Evolutionary conservation across 64 coral and sea anemone genomes (phyloP), one percentile per base, ranked within the genome.

Genomic region (Montipora efflorescens): DNA sequence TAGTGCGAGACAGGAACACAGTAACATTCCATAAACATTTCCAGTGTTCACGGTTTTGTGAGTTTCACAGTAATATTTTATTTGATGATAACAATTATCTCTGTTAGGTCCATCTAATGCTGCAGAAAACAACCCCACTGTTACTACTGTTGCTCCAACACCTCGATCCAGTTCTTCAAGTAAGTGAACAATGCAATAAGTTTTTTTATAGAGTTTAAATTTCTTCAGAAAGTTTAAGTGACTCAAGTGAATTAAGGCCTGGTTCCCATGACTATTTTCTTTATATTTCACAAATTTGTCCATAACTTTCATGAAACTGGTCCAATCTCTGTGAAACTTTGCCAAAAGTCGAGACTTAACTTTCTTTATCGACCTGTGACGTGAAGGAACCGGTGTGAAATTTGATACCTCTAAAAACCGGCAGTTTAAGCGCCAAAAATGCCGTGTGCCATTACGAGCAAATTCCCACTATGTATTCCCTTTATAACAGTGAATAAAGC

Each of bases 181-280:
- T 74, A 74, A 74, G 71, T 74, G 71, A 36, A 74, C 2, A 74
- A 23, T 74, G 5, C 71, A 25, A 74, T 21, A 71, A 71, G n/a
- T 71, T 71, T 71, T 71, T 70, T 0, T 23, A 74, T 2, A 0
- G 23, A 21, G 14, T 74, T 74, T 74, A 20, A 74, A 74, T 74
- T 74, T 74, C 71, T 36, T 44, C 74, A 76, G 25, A 76, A 45
- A 45, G 5, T 76, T 76, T 36, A 76, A 76, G 74, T 76, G 70
- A 73, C 22, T 73, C 19, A 8, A 73, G 6, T 55, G 51, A 25
- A 25, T 55, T 55, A 2, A 55, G 5, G 5, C 51, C 9, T 55
- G 9, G 51, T 9, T 9, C 9, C 9, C 51, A 5, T 2, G 1
- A 55, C 9, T 55, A 7, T 55, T 7, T 55, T 5, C 51, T 55